phyloP scores from a whole-genome alignment of 1,140 invertebrate genomes.

The Drosophila bipectinata region DNA sequence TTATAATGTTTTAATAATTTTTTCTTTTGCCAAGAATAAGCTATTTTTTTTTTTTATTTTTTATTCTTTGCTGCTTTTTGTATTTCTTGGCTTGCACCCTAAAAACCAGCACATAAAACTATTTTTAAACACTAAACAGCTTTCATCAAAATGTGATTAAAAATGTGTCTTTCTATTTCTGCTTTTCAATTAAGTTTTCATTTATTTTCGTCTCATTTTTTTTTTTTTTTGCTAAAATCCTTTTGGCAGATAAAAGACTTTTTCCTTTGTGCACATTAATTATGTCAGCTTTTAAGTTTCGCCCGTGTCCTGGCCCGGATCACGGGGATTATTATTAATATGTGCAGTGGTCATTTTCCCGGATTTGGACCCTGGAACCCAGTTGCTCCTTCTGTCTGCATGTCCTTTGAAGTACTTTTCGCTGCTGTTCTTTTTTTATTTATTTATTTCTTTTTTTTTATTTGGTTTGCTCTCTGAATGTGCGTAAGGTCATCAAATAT shows the following conservation, averaged over 20 bases:
- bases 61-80: too few relatives aligned
- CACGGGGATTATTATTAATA: slow-evolving; percentile 61
- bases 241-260: slow-evolving; percentile 6
- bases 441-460: not conserved
- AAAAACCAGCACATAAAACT: too few relatives aligned
- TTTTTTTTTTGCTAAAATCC: not conserved
- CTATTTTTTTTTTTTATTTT: too few relatives aligned
- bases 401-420: slow-evolving; percentile 33
- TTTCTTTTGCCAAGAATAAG: too few relatives aligned
- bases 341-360: slow-evolving; percentile 32
- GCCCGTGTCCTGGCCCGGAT: slow-evolving; percentile 23
- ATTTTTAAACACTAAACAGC: too few relatives aligned
- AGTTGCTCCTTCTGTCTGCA: slow-evolving; percentile 6
- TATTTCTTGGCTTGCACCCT: too few relatives aligned
- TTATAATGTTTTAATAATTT: not conserved
- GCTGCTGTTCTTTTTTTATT: slow-evolving; percentile 9
- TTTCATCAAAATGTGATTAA: not conserved
- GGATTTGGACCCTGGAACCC: slow-evolving; percentile 21
- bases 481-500: slow-evolving; percentile 66
- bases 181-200: not conserved
- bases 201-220: not conserved
- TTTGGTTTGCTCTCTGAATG: slow-evolving; percentile 40
- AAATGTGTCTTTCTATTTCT: not conserved
- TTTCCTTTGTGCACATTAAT: slow-evolving; percentile 36
- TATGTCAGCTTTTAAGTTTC: slow-evolving; percentile 55